Conservation (phyloP, 2,797 vertebrate species). For the Cheirogaleus major region DNA sequence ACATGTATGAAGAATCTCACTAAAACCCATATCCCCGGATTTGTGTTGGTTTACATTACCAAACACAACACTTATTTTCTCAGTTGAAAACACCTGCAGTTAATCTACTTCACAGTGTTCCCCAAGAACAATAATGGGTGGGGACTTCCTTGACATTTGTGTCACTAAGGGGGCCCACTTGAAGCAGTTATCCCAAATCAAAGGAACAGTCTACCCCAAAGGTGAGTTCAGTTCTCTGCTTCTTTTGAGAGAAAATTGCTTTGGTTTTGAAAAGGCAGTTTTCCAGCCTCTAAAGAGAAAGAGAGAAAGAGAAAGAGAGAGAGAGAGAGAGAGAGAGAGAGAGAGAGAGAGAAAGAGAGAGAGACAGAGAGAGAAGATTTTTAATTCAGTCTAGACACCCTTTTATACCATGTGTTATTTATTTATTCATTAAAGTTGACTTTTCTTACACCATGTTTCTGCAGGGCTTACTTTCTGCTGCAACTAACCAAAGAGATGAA, state of each 20-base stretch:
- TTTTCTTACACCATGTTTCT: not conserved
- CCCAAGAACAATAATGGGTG: conserved; percentile 40
- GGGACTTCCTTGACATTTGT: conserved; percentile 36
- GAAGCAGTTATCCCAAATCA: conserved; percentile 33
- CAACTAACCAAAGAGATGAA: not conserved
- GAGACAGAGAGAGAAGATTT: not conserved
- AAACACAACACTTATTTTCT: conserved; percentile 46
- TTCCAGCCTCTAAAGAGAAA: not conserved
- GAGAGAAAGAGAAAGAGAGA: not conserved
- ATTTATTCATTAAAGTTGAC: not conserved
- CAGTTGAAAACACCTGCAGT: conserved; percentile 44
- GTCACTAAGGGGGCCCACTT: conserved; percentile 12
- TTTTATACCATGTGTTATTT: not conserved
- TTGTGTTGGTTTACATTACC: not conserved
- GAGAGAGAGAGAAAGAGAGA: not conserved
- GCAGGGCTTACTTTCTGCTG: not conserved
- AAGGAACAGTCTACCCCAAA: conserved; percentile 19
- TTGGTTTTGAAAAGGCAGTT: conserved; percentile 45
- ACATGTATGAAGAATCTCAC: not conserved
- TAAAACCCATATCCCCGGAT: not conserved
- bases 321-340: not conserved
- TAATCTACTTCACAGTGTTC: conserved; percentile 44
- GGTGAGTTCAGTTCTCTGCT: conserved; percentile 21
- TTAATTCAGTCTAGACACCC: not conserved
- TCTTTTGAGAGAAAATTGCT: conserved; percentile 41